Evolutionary conservation across 1,140 invertebrate genomes (phyloP), one percentile per base, ranked within the genome.

Genomic region (Riptortus pedestris): DNA sequence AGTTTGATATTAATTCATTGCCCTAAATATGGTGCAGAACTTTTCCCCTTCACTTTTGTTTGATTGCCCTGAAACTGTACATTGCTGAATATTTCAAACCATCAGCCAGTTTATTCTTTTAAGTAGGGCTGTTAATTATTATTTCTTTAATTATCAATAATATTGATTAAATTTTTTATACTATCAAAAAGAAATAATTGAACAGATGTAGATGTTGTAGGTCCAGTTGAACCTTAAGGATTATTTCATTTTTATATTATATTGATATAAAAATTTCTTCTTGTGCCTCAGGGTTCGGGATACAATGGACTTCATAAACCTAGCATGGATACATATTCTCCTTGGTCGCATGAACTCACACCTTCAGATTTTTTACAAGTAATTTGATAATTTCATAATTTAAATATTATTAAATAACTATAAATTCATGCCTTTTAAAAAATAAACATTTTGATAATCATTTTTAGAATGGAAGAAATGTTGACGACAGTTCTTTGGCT

Each of bases 281-380:
- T n/a, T n/a, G n/a, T n/a, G n/a, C n/a, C n/a, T n/a, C n/a, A n/a
- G n/a, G n/a, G n/a, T n/a, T n/a, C 38, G 18, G 28, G 48, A 27
- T 66, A 64, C 61, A 63, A 66, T 66, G 65, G 65, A 43, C 7
- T 61, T 47, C 29, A 28, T 5, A 47, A 57, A 60, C 31, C 62
- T 7, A 48, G 28, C 48, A 68, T 68, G 67, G 67, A 68, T 18
- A 47, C 29, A 16, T 68, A 66, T 62, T 66, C 67, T 3, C 67
- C 67, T 12, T 68, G 67, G 67, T 68, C 67, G 0, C 65, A 68
- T 24, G 65, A 68, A 51, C 59, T 68, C 9, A 66, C 64, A 1
- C 64, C 65, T 43, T 61, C 65, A 24, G 64, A 68, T 51, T 64
- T 68, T 60, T 64, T 66, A 18, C 60, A 64, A 62, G 67, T 68